phyloP scores from a whole-genome alignment of 2,888 invertebrate species.

The Cosmopolites sordidus region DNA sequence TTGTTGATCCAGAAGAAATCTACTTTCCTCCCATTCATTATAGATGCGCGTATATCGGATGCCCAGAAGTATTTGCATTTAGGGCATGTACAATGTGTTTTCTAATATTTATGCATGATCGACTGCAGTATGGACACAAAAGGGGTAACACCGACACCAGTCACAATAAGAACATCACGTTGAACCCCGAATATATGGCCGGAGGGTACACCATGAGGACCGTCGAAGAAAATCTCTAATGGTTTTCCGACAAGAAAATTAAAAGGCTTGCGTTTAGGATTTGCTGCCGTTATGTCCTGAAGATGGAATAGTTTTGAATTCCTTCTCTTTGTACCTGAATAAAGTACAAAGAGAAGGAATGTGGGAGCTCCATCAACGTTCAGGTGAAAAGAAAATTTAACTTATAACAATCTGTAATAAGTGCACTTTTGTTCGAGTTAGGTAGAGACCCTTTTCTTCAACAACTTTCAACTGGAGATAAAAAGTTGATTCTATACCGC shows the following conservation, averaged over 20 bases:
- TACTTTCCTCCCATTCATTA: conserved; percentile 86
- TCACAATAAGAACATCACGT: conserved; percentile 90
- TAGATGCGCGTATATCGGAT: conserved; percentile 71
- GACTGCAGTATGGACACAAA: conserved; percentile 93
- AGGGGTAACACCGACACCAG: conserved; percentile 95
- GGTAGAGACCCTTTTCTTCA: no score
- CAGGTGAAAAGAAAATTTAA: no score
- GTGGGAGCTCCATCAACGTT: no score
- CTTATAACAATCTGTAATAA: no score
- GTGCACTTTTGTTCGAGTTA: no score
- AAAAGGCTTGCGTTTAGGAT: conserved; percentile 42
- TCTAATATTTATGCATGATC: conserved; percentile 89
- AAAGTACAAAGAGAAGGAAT: no score
- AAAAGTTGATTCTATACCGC: no score
- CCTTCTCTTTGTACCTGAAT: no score
- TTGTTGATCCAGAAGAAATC: conserved; percentile 98
- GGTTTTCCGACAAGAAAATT: conserved; percentile 79
- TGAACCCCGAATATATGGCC: conserved; percentile 92
- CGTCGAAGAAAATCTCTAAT: conserved; percentile 88
- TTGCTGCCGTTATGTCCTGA: conserved; percentile 38
- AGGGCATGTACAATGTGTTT: conserved; percentile 78
- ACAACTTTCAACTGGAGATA: no score
- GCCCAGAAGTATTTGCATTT: conserved; percentile 83
- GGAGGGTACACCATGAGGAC: conserved; percentile 93
- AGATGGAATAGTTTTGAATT: conserved; percentile 41